Conservation (phyloP, 2,113 vertebrate species). For the Percina caprodes region DNA sequence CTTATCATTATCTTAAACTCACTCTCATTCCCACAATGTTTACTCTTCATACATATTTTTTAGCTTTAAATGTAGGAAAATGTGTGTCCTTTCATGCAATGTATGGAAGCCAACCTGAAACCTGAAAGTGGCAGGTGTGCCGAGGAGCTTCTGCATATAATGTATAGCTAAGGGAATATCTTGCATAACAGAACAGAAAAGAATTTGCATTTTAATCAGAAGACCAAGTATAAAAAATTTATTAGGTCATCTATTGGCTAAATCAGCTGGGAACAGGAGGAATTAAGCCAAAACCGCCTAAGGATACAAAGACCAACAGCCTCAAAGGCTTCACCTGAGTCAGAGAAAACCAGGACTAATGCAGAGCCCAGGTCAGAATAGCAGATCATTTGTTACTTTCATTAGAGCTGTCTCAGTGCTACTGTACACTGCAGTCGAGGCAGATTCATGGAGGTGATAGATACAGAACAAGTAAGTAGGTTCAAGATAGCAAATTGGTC, state of each 20-base stretch:
- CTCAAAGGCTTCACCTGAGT: constrained; percentile 30
- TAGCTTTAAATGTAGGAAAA: too few relatives aligned
- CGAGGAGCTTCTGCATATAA: neutral
- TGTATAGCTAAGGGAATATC: too few relatives aligned
- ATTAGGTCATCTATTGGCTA: constrained; percentile 10
- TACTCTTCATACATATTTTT: too few relatives aligned
- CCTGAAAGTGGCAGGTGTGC: neutral
- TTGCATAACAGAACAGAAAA: neutral
- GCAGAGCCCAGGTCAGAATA: constrained; percentile 53
- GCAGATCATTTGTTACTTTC: constrained; percentile 65
- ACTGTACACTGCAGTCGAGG: constrained; percentile 46
- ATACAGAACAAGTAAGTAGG: constrained; percentile 38
- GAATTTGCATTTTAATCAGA: neutral
- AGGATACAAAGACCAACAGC: constrained; percentile 11
- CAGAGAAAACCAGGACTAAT: constrained; percentile 64
- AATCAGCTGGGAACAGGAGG: neutral
- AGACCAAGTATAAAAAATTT: constrained; percentile 12
- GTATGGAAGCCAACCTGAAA: too few relatives aligned
- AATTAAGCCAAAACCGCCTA: constrained; percentile 8
- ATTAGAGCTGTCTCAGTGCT: constrained; percentile 53
- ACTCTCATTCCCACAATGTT: too few relatives aligned
- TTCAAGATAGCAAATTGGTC: constrained; percentile 38
- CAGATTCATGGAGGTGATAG: constrained; percentile 49
- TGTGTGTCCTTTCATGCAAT: too few relatives aligned
- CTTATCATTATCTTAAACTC: neutral